These are phyloP conservation scores for Agapornis roseicollis DNA, from an alignment of 2,113 vertebrate genomes.

Conservation along the genomic window DNA sequence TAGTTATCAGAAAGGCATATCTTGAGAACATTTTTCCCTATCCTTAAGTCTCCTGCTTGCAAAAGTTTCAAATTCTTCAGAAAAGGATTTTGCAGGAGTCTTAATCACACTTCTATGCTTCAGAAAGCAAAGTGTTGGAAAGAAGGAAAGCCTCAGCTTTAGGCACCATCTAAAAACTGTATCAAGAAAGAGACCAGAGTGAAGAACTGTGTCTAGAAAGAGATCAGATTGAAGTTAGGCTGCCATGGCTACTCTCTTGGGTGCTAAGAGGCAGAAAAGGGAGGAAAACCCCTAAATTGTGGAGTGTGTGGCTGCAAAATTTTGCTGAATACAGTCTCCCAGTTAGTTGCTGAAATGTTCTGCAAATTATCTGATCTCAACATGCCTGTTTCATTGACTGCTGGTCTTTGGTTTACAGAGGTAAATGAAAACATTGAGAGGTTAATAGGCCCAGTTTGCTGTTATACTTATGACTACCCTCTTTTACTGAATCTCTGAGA, in stretches of 20 bases:
- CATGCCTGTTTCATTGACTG: background rate
- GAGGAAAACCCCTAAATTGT: background rate
- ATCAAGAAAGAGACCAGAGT: background rate
- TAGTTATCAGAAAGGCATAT: background rate
- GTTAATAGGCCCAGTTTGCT: background rate
- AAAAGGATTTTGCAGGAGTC: background rate
- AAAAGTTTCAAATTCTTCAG: background rate
- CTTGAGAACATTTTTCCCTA: background rate
- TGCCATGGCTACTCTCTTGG: background rate
- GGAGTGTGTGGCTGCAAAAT: background rate
- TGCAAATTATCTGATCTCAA: background rate
- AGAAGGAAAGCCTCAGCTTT: background rate
- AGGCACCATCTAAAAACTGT: background rate
- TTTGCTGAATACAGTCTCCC: background rate
- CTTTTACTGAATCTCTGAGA: background rate
- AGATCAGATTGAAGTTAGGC: background rate
- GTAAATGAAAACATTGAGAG: background rate
- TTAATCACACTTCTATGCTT: background rate
- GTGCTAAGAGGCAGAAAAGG: background rate
- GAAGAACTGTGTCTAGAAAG: background rate
- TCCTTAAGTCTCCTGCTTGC: background rate
- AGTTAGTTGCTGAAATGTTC: background rate
- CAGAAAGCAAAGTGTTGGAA: background rate
- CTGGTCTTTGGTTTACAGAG: background rate
- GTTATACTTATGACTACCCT: background rate